A percentile compares a stretch with the other conserved stretches of the same genome.
phyloP scores from a whole-genome alignment of 2,113 vertebrate species.

The Cettia cetti region DNA sequence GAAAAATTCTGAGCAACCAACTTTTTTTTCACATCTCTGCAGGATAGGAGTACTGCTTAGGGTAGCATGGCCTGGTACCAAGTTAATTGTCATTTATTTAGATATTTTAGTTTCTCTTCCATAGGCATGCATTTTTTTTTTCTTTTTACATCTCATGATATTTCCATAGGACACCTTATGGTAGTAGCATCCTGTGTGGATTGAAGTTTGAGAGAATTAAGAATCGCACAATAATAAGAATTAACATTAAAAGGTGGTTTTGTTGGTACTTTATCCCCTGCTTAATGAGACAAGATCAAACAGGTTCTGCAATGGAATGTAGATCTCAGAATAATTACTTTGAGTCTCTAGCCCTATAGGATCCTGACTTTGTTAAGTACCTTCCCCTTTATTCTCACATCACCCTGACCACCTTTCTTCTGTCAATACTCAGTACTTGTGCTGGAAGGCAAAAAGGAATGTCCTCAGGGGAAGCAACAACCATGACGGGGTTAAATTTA shows the following conservation, averaged over 20 bases:
- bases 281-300: not conserved
- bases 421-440: not conserved
- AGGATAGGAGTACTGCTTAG: not conserved
- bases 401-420: not conserved
- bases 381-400: not conserved
- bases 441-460: not conserved
- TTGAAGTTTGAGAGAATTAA: not conserved
- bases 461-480: not conserved
- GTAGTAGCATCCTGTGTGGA: not conserved
- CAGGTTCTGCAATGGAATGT: not conserved
- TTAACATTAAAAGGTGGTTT: not conserved
- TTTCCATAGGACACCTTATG: not conserved
- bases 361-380: not conserved
- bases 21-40: not conserved
- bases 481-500: not conserved
- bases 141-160: not conserved
- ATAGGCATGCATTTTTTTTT: not conserved
- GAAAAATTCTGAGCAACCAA: not conserved
- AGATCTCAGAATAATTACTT: not conserved
- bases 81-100: not conserved
- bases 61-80: not conserved
- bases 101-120: not conserved
- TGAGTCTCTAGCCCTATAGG: not conserved
- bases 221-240: not conserved
- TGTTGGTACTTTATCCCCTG: not conserved